Conservation (phyloP, 2,113 vertebrate genomes). For the Urocynchramus pylzowi region DNA sequence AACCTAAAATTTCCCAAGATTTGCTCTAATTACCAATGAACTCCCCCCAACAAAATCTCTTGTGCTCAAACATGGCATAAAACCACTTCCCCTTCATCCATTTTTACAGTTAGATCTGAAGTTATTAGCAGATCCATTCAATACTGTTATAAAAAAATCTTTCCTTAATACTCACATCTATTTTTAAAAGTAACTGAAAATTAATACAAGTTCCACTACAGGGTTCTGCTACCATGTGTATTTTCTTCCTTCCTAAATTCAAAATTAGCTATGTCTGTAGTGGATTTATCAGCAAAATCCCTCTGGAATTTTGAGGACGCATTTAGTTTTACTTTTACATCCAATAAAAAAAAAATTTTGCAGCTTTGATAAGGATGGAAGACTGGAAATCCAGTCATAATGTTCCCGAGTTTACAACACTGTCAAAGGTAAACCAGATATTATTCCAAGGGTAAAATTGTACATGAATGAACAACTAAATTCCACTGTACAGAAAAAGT, state of each 20-base stretch:
- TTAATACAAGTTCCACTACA: neutral
- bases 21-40: neutral
- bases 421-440: neutral
- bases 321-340: neutral
- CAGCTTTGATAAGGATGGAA: neutral
- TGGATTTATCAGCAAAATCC: neutral
- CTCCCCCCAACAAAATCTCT: neutral
- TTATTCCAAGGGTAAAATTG: neutral
- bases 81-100: neutral
- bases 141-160: neutral
- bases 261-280: neutral
- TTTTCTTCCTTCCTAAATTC: neutral
- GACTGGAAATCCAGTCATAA: neutral
- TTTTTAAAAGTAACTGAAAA: neutral
- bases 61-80: neutral
- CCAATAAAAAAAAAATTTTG: neutral
- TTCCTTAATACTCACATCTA: neutral
- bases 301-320: fast-evolving
- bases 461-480: neutral
- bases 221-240: neutral
- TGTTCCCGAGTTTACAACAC: neutral
- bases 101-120: neutral
- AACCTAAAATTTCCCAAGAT: neutral
- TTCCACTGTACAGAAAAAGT: neutral
- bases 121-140: neutral